Conservation (phyloP, 1,140 invertebrate species). For the Hydropsyche tenuis region DNA sequence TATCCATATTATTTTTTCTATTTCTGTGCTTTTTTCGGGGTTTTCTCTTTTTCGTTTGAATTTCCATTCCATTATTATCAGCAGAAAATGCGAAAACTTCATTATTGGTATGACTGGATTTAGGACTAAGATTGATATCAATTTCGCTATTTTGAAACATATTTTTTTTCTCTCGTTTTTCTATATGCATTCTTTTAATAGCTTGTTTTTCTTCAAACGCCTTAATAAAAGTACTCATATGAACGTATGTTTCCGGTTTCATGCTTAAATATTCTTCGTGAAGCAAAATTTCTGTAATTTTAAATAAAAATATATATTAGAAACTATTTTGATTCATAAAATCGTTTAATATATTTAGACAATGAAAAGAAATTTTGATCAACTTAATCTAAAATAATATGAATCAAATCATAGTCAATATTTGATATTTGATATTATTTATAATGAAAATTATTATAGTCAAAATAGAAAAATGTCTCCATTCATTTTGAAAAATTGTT, state of each 20-base stretch:
- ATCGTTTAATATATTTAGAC: too few relatives aligned
- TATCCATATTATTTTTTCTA: constrained; percentile 39
- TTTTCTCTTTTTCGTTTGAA: constrained; percentile 21
- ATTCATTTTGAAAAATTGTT: neutral
- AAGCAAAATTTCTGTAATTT: constrained; percentile 59
- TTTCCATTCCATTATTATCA: constrained; percentile 8
- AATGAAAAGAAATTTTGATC: too few relatives aligned
- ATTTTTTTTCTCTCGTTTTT: constrained; percentile 17
- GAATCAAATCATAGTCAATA: too few relatives aligned
- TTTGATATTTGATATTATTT: too few relatives aligned
- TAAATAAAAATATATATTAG: constrained; percentile 16
- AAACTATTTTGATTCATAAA: too few relatives aligned
- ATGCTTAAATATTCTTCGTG: constrained; percentile 56
- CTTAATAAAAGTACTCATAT: constrained; percentile 60
- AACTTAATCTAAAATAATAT: too few relatives aligned
- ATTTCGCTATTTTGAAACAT: constrained; percentile 16
- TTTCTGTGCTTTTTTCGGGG: neutral
- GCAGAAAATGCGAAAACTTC: constrained; percentile 36
- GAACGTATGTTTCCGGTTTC: constrained; percentile 60
- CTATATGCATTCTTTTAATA: constrained; percentile 34
- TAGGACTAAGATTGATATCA: constrained; percentile 3
- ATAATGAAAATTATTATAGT: neutral
- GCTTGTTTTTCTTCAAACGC: constrained; percentile 57
- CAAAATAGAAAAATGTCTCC: neutral
- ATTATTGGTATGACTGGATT: neutral